These are phyloP conservation scores for Rotaria sp. DNA, from an alignment of 2,888 invertebrate genomes.

Conservation along the genomic window DNA sequence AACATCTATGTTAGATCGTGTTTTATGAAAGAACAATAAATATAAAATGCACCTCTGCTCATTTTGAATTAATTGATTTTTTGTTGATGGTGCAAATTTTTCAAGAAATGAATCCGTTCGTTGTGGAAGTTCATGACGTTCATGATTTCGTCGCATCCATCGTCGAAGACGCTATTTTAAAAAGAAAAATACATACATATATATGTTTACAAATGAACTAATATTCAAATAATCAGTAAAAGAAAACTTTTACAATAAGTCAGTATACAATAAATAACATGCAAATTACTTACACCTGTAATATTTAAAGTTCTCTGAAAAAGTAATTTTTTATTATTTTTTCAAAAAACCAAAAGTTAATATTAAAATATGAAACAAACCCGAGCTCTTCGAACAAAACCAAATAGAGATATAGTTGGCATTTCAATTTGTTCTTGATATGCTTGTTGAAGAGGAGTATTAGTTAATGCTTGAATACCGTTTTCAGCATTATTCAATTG, in stretches of 20 bases:
- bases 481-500: neutral
- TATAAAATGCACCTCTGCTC: neutral
- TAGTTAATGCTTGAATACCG: neutral
- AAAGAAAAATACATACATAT: neutral
- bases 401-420: neutral
- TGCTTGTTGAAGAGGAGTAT: neutral
- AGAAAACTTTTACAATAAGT: neutral
- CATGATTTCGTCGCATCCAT: neutral
- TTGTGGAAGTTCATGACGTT: neutral
- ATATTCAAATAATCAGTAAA: too few species aligned
- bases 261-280: neutral
- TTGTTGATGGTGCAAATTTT: neutral
- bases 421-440: too few species aligned
- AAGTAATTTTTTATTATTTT: too few species aligned
- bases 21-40: neutral
- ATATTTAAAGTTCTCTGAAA: neutral
- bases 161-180: neutral
- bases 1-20: too few species aligned
- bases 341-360: neutral
- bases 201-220: neutral
- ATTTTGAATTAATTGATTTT: neutral
- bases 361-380: neutral
- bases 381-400: neutral
- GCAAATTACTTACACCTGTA: neutral
- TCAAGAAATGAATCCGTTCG: neutral